Conservation (phyloP, 30 jellyfish, hydroid and myxozoan genomes). For the Hydractinia symbiolongicarpus region DNA sequence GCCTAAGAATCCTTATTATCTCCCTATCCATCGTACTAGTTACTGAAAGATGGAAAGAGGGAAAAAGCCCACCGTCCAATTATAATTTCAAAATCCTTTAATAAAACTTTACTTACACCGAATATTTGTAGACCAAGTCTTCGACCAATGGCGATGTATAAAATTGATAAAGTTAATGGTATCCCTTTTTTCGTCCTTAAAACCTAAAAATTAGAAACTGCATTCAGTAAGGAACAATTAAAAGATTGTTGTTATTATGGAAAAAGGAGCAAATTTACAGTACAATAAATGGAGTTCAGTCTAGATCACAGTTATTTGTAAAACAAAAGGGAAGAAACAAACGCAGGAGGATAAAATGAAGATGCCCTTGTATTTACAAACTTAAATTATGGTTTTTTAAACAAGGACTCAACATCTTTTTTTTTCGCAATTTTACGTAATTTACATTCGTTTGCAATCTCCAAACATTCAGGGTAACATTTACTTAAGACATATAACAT, state of each 20-base stretch:
- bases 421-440: too few species aligned
- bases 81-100: too few species aligned
- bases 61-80: not conserved
- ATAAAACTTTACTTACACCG: conserved; percentile 34
- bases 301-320: not conserved
- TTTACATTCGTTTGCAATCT: too few species aligned
- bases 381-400: too few species aligned
- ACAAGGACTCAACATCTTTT: too few species aligned
- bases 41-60: not conserved
- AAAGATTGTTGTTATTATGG: not conserved
- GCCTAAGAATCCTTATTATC: too few species aligned
- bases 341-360: not conserved
- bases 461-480: too few species aligned
- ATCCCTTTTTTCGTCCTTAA: conserved; percentile 50
- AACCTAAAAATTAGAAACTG: conserved; percentile 31
- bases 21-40: too few species aligned
- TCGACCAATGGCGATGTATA: conserved; percentile 57
- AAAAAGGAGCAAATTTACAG: not conserved
- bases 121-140: conserved; percentile 49
- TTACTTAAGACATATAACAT: too few species aligned
- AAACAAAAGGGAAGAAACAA: not conserved
- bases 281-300: not conserved
- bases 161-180: conserved; percentile 58
- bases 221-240: not conserved
- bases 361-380: not conserved